These are phyloP conservation scores for Telmatochromis brachygnathus DNA, from an alignment of 2,113 vertebrate species.

Conservation along the genomic window DNA sequence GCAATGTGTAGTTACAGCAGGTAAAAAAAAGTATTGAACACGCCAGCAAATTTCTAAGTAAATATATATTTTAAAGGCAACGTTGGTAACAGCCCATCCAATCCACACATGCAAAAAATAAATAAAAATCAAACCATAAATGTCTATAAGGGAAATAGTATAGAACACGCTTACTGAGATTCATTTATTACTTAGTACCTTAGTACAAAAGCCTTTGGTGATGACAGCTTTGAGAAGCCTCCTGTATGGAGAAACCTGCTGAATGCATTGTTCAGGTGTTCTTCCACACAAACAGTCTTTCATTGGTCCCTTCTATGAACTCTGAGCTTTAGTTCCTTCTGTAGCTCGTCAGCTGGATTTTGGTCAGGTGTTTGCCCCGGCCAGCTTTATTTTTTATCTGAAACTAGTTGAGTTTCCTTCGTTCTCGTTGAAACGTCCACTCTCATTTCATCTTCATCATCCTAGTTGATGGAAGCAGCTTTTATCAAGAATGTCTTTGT, in stretches of 20 bases:
- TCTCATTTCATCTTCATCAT: neutral
- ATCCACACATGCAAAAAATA: neutral
- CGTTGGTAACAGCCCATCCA: neutral
- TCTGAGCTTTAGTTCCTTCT: neutral
- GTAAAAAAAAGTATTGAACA: neutral
- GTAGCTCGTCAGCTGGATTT: neutral
- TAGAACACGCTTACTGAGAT: neutral
- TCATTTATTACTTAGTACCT: neutral
- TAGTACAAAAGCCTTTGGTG: neutral
- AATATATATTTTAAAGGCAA: neutral
- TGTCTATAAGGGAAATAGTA: neutral
- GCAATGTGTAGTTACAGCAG: neutral
- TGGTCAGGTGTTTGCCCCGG: neutral
- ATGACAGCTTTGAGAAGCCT: neutral
- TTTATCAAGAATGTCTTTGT: neutral
- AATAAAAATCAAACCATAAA: accelerated
- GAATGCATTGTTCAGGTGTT: neutral
- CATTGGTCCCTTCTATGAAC: neutral
- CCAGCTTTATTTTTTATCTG: neutral
- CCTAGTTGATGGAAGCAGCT: neutral
- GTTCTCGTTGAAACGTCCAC: neutral
- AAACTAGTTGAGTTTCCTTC: neutral
- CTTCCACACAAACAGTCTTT: neutral
- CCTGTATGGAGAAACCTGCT: neutral
- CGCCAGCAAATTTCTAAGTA: neutral